These are phyloP conservation scores for Mimas tiliae DNA, from an alignment of 2,888 invertebrate species.

Conservation along the genomic window DNA sequence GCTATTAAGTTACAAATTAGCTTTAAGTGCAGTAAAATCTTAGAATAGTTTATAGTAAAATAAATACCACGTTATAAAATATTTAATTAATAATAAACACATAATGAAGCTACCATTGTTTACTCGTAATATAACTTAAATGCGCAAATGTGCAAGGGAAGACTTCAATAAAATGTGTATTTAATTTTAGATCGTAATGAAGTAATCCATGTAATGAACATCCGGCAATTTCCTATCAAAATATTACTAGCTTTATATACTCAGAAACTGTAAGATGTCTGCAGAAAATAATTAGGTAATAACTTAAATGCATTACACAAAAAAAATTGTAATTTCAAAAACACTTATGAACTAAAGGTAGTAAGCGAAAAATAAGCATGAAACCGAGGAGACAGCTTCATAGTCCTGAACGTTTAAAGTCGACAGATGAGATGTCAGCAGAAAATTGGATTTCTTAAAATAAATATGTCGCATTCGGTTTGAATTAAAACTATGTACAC, in stretches of 20 bases:
- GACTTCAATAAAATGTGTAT: too few relatives aligned
- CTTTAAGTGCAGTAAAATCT: not conserved
- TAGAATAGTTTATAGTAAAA: not conserved
- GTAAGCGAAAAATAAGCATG: slow-evolving; percentile 71
- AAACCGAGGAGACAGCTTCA: slow-evolving; percentile 74
- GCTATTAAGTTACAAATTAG: not conserved
- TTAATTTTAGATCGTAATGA: slow-evolving; percentile 16
- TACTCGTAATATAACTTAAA: not conserved
- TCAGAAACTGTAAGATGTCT: slow-evolving; percentile 15
- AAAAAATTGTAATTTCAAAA: slow-evolving; percentile 49
- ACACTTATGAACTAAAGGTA: slow-evolving; percentile 56
- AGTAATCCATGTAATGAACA: not conserved
- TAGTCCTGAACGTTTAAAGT: slow-evolving; percentile 79
- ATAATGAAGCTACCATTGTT: not conserved
- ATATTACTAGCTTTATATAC: not conserved
- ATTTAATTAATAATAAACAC: not conserved
- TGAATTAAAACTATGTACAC: slow-evolving; percentile 51
- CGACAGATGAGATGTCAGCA: slow-evolving; percentile 84
- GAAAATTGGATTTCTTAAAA: slow-evolving; percentile 85
- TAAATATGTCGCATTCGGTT: slow-evolving; percentile 81
- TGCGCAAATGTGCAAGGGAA: not conserved
- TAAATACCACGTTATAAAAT: not conserved
- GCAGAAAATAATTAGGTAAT: slow-evolving; percentile 39
- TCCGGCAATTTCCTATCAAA: not conserved
- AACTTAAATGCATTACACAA: slow-evolving; percentile 11